These are phyloP conservation scores for Empis stercorea DNA, from an alignment of 2,888 invertebrate species.

Conservation along the genomic window DNA sequence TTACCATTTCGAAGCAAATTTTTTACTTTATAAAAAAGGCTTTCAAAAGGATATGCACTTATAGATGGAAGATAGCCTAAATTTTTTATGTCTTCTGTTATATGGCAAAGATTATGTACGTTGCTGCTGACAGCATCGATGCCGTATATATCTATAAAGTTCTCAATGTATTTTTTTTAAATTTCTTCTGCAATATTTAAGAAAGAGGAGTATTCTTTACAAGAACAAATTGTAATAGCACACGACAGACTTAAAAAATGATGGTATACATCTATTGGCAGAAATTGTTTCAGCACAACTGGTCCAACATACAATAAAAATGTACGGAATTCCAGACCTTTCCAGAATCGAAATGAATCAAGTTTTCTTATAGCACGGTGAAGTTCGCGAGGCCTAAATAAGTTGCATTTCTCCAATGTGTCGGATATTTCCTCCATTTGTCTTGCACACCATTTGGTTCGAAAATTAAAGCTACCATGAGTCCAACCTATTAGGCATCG, in stretches of 20 bases:
- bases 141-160: too few species aligned
- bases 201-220: conserved; percentile 6
- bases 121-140: too few species aligned
- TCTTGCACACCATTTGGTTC: background rate
- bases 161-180: too few species aligned
- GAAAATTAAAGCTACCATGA: background rate
- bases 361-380: conserved; percentile 13
- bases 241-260: conserved; percentile 9
- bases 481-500: background rate
- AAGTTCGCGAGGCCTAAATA: conserved; percentile 11
- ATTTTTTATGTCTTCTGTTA: too few species aligned
- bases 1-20: too few species aligned
- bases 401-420: conserved; percentile 9
- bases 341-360: conserved; percentile 15
- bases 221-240: conserved; percentile 4
- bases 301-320: conserved; percentile 15
- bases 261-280: conserved; percentile 6
- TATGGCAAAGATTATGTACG: too few species aligned
- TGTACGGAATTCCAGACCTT: conserved; percentile 15
- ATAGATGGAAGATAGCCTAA: too few species aligned
- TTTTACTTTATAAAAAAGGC: too few species aligned
- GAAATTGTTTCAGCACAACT: conserved; percentile 13
- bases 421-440: too few species aligned
- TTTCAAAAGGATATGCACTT: too few species aligned
- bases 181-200: conserved; percentile 11